Percentiles rank a stretch among this genome's conserved stretches.
Evolutionary conservation across 1,140 invertebrate species (phyloP).

Genomic region (Gyrodactylus bullatarudis): DNA sequence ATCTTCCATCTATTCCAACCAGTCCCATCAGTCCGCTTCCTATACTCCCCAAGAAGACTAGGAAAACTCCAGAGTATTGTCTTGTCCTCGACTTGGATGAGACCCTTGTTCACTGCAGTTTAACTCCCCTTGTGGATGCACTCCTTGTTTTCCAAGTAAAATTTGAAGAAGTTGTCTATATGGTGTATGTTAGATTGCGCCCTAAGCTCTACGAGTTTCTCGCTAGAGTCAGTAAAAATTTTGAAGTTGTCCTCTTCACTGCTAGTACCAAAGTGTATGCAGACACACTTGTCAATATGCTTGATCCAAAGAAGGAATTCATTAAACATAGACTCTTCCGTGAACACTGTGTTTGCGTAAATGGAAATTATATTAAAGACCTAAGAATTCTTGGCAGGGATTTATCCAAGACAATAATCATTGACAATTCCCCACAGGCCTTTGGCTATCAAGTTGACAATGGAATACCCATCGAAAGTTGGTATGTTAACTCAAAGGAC

Average conservation of each 20-base stretch:
- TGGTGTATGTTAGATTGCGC: conserved; percentile 54
- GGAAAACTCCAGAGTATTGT: conserved; percentile 64
- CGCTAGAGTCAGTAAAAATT: conserved; percentile 47
- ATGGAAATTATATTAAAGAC: conserved; percentile 87
- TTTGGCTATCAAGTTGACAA: conserved; percentile 71
- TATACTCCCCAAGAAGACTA: conserved; percentile 56
- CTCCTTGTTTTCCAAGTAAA: conserved; percentile 1
- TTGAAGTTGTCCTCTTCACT: conserved; percentile 79
- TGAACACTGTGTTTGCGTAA: conserved; percentile 69
- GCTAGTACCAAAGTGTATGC: conserved; percentile 79
- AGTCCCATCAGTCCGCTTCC: conserved; percentile 28
- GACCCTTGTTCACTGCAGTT: conserved; percentile 68
- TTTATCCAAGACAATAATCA: conserved; percentile 53
- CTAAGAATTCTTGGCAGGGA: conserved; percentile 61
- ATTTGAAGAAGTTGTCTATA: background rate
- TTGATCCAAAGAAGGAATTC: conserved; percentile 51
- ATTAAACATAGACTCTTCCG: conserved; percentile 57
- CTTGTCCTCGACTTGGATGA: conserved; percentile 63
- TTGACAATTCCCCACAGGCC: conserved; percentile 64
- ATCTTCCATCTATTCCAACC: background rate
- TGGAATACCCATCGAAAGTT: conserved; percentile 81
- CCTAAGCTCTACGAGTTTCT: conserved; percentile 66
- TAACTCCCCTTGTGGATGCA: conserved; percentile 58
- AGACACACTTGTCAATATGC: conserved; percentile 57
- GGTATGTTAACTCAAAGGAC: conserved; percentile 66